Percentiles rank a stretch among this genome's conserved stretches.
Conservation (phyloP, 2,888 invertebrate species). For the Synergus umbraculus region DNA sequence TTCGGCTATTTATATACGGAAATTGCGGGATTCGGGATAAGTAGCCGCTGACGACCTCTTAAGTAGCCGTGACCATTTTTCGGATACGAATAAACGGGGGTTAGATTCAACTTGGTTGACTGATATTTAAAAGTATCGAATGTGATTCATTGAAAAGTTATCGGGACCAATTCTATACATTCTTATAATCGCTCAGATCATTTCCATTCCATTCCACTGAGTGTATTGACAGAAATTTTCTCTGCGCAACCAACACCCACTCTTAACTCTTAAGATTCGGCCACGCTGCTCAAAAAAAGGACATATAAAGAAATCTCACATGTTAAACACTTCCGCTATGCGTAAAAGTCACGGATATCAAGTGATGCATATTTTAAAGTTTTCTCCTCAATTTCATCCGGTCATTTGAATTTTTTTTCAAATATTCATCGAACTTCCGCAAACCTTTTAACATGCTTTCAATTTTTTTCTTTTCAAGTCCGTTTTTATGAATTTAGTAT, state of each 20-base stretch:
- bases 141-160: slow-evolving; percentile 28
- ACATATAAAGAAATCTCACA: background rate
- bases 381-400: background rate
- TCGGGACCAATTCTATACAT: background rate
- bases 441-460: background rate
- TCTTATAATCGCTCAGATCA: slow-evolving; percentile 14
- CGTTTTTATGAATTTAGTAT: background rate
- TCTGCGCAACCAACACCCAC: slow-evolving; percentile 23
- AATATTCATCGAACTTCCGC: slow-evolving; percentile 14
- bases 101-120: background rate
- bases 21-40: no score
- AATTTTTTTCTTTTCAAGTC: no score
- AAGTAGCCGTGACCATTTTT: no score
- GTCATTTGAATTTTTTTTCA: background rate
- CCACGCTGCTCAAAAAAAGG: background rate
- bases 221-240: slow-evolving; percentile 36
- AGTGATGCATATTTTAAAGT: background rate
- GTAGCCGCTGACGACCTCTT: no score
- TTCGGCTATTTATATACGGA: no score
- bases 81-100: background rate
- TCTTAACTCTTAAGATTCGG: background rate
- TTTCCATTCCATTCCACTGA: slow-evolving; percentile 27
- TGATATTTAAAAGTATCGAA: slow-evolving; percentile 9
- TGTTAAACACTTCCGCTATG: background rate
- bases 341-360: background rate